phyloP scores from a whole-genome alignment of 2,888 invertebrate species.

The Rotaria magnacalcarata region DNA sequence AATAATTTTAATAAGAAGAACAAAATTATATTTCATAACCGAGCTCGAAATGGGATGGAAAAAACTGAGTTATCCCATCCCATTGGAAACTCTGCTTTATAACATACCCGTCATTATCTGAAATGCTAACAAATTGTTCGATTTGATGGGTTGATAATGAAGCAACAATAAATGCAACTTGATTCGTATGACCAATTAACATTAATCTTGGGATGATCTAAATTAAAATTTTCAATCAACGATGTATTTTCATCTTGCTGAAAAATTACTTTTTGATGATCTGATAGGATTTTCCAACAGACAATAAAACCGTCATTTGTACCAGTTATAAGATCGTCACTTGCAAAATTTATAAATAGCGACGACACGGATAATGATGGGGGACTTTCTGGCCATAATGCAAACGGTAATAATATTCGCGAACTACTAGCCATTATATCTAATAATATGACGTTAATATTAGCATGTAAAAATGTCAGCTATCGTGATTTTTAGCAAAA shows the following conservation, averaged over 20 bases:
- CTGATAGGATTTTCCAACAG: not conserved
- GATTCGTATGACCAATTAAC: constrained; percentile 32
- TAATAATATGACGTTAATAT: not conserved
- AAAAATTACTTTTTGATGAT: not conserved
- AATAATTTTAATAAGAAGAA: not conserved
- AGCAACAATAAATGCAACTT: constrained; percentile 7
- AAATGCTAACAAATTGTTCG: constrained; percentile 25
- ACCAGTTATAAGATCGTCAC: constrained; percentile 19
- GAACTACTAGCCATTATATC: not conserved
- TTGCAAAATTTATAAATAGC: not conserved
- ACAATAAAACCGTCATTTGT: constrained; percentile 15
- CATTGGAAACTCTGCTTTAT: not conserved
- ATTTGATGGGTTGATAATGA: not conserved
- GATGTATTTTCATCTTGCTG: too few relatives aligned
- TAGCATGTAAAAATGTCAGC: too few relatives aligned
- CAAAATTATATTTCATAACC: not conserved
- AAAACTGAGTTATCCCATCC: too few relatives aligned
- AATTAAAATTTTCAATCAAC: not conserved
- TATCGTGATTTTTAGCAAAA: not conserved
- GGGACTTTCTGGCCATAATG: not conserved
- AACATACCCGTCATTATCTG: constrained; percentile 25
- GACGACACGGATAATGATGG: not conserved
- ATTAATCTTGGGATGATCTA: constrained; percentile 35
- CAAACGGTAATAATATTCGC: constrained; percentile 14
- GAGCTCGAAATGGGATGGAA: too few relatives aligned